Evolutionary conservation across 2,888 invertebrate genomes (phyloP), one percentile per base, ranked within the genome.

Genomic region (Campoletis raptor): DNA sequence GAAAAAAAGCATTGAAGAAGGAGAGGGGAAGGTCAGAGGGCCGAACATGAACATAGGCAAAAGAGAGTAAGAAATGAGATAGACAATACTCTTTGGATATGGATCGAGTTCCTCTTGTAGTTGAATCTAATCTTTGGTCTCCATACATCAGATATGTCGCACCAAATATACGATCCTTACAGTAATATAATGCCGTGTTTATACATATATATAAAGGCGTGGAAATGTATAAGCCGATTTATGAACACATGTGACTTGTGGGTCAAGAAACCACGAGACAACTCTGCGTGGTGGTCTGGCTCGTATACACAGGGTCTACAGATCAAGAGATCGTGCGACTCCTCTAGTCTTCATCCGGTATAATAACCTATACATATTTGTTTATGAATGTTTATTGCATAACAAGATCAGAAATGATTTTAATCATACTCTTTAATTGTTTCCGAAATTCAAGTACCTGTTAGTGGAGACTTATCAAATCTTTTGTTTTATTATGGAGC

Each of bases 301-400:
- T 67, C 40, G 52, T 37, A 15, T 67, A 40, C 24, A 30, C 42
- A 57, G 64, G 64, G 21, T 64, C 24, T 37, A 57, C 24, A 24
- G 82, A 76, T 82, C 82, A 70, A 82, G 24, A 82, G 76, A 77
- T 70, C 82, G 70, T 64, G 70, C 21, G 76, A 82, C 70, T 61
- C 6, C 48, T 48, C 66, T 8, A 61, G 69, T 54, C 64, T 70
- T 48, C 70, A 77, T 76, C 69, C 61, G 69, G 69, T 61, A 76
- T 48, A 42, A 37, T 7, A 10, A 54, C 37, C 37, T 15, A 40
- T 36, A 57, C 9, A 40, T 12, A 21, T 40, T 24, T 9, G 54
- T 54, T 9, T 21, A 54, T 54, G 21, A 21, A 21, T 54, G 54
- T 21, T 10, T 8, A 54, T 21, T 54, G n/a, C 10, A 54, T 61